Percentiles rank a stretch among this genome's conserved stretches.
Conservation (phyloP, 2,797 vertebrate genomes). For the Melanotaenia boesemani region DNA sequence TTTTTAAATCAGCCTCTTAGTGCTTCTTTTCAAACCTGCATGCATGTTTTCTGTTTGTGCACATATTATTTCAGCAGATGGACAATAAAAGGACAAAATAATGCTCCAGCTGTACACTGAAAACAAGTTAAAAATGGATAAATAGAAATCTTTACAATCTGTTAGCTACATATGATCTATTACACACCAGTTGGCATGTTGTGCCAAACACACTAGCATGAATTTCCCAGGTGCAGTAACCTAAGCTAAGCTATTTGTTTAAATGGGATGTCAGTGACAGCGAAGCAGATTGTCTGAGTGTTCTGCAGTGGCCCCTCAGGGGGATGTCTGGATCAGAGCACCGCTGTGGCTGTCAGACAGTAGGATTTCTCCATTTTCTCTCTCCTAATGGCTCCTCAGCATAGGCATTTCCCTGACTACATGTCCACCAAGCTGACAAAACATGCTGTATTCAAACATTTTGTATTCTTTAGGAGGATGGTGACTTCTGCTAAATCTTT, state of each 20-base stretch:
- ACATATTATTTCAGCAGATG: conserved; percentile 4
- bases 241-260: conserved; percentile 78
- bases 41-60: background rate
- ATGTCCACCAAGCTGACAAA: conserved; percentile 66
- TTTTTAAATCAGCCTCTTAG: background rate
- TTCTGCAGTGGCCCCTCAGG: conserved; percentile 63
- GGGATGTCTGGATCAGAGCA: conserved; percentile 76
- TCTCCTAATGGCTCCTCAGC: conserved; percentile 74
- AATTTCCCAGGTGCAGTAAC: conserved; percentile 68
- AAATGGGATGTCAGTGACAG: conserved; percentile 79
- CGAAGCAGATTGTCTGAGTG: conserved; percentile 76
- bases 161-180: conserved; percentile 53
- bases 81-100: conserved; percentile 5
- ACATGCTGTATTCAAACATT: conserved; percentile 51
- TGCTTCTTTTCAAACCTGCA: background rate
- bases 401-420: conserved; percentile 69
- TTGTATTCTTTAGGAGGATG: conserved; percentile 47
- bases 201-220: conserved; percentile 61
- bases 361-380: conserved; percentile 77
- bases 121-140: conserved; percentile 14
- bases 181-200: conserved; percentile 57
- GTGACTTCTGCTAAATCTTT: conserved; percentile 39
- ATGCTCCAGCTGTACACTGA: conserved; percentile 12
- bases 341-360: conserved; percentile 76
- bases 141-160: conserved; percentile 40